Conservation (phyloP, 2,797 vertebrate species). For the Ptychobarbus kaznakovi region DNA sequence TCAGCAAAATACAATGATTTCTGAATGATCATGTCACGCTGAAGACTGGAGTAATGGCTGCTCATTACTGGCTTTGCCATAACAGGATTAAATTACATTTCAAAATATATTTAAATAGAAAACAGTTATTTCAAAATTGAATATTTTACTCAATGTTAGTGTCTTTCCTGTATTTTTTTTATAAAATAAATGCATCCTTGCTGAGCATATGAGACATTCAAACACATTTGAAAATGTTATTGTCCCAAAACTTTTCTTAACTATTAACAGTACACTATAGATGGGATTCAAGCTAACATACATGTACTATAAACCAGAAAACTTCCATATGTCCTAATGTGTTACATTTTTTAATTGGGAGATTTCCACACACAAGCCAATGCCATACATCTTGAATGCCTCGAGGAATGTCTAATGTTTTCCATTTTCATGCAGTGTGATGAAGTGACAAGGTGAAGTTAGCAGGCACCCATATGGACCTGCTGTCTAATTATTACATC, state of each 20-base stretch:
- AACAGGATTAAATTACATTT: background rate
- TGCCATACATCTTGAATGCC: background rate
- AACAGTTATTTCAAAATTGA: background rate
- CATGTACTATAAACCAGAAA: background rate
- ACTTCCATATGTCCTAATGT: background rate
- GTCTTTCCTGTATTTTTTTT: background rate
- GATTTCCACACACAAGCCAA: background rate
- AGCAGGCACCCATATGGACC: constrained; percentile 37
- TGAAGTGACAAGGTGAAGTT: constrained; percentile 57
- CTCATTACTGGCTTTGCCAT: background rate
- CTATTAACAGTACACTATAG: background rate
- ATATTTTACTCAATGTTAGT: background rate
- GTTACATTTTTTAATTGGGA: background rate
- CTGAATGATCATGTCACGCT: background rate
- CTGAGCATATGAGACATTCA: background rate
- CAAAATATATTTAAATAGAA: background rate
- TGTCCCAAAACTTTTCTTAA: background rate
- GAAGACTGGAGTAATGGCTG: background rate
- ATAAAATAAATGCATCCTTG: background rate
- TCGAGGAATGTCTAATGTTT: background rate
- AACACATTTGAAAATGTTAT: background rate
- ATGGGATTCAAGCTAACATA: background rate
- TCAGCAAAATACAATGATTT: background rate
- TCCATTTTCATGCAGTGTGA: constrained; percentile 10
- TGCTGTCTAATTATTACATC: constrained; percentile 44